phyloP scores from a whole-genome alignment of 2,797 vertebrate genomes.

The Arremon brunneinucha region DNA sequence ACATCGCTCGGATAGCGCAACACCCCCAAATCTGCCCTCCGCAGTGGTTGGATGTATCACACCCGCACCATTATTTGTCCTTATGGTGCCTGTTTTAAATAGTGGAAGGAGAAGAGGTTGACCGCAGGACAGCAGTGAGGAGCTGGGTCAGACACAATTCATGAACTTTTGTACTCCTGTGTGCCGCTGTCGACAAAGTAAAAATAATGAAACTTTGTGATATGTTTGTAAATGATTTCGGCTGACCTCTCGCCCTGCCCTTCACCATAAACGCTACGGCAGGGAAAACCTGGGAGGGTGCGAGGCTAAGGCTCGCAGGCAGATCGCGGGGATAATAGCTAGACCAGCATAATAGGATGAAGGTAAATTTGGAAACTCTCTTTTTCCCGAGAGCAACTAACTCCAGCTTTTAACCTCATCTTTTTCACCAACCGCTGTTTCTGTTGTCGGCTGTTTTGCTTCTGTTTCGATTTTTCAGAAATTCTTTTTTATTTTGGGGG shows the following conservation, averaged over 20 bases:
- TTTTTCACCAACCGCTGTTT: constrained; percentile 1
- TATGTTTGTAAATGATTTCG: constrained; percentile 92
- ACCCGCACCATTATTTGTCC: constrained; percentile 50
- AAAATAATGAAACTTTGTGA: constrained; percentile 94
- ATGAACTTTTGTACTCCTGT: constrained; percentile 89
- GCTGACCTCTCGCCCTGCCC: constrained; percentile 87
- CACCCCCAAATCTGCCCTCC: constrained; percentile 54
- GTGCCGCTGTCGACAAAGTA: constrained; percentile 82
- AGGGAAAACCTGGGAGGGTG: constrained; percentile 73
- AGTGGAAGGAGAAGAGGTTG: constrained; percentile 52
- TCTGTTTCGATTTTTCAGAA: constrained; percentile 36
- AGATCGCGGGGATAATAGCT: constrained; percentile 40
- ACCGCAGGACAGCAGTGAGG: constrained; percentile 62
- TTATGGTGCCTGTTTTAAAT: constrained; percentile 53
- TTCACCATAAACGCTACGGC: constrained; percentile 78
- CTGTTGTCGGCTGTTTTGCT: constrained; percentile 37
- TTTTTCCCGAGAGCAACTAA: constrained; percentile 23
- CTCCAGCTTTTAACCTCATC: background rate
- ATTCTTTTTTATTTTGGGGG: background rate
- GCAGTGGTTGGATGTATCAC: constrained; percentile 39
- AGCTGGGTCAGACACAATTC: constrained; percentile 78
- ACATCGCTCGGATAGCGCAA: background rate
- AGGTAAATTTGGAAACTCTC: constrained; percentile 53
- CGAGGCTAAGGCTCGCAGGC: constrained; percentile 60
- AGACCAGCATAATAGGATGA: constrained; percentile 51